Base-by-base conservation (phyloP, 2,888 invertebrate species). In the Atethmia centrago region DNA sequence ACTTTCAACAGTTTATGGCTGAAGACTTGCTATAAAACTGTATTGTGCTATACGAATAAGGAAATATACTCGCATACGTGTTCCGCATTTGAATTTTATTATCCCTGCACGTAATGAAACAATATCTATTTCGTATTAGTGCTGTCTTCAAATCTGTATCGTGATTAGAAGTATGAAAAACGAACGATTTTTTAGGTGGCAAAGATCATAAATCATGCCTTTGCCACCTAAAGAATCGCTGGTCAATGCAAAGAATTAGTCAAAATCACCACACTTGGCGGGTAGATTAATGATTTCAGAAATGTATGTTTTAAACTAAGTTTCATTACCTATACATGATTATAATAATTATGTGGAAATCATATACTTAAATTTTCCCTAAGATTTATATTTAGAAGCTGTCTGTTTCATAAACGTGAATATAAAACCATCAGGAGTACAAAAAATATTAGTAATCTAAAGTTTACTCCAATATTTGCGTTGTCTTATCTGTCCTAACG, bases 71-170 rank as follows among this genome's bases (percentile, higher is more conserved):
- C 42, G 42, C 36, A 55, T 51, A 79, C 69, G 58, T 79, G 83
- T 83, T 85, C 80, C 76, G 75, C 80, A 70, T 83, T 73, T 73
- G 56, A 71, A 69, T 85, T 85, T 83, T 83, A 85, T 74, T 83
- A 85, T 78, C 63, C 67, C 71, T 42, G 58, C 31, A 47, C 69
- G 58, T 58, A 61, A 51, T 53, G 56, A 42, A 77, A 80, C 63
- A 53, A 63, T 56, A 80, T 53, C 36, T 61, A 70, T 58, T 74
- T 49, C 42, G 51, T 74, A 73, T 79, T 74, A 64, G 12, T 36
- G n/a, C 14, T 45, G 36, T 53, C 49, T 63, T 62, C 16, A 21
- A 62, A 63, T 53, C 47, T 42, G 3, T 49, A 45, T 53, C 47
- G 36, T 51, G 36, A 55, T 53, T 47, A 47, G 16, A 77, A 55